phyloP scores from a whole-genome alignment of 2,888 invertebrate genomes.

The Limnephilus lunatus region DNA sequence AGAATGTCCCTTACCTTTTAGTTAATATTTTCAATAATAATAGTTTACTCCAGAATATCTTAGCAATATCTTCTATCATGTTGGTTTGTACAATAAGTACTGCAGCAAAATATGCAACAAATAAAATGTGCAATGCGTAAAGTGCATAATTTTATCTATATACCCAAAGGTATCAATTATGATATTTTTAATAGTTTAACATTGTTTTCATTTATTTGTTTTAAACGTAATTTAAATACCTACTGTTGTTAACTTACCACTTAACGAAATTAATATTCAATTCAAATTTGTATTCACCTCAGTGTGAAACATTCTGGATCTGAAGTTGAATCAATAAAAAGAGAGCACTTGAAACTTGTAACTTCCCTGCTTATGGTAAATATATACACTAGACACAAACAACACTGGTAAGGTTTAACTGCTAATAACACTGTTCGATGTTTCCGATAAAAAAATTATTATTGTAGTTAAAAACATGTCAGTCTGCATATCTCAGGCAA shows the following conservation, averaged over 20 bases:
- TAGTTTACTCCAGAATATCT: too few relatives aligned
- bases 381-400: too few relatives aligned
- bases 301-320: too few relatives aligned
- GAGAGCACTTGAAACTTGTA: too few relatives aligned
- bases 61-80: neutral
- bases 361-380: too few relatives aligned
- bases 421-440: too few relatives aligned
- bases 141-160: neutral
- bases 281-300: neutral
- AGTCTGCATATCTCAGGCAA: too few relatives aligned
- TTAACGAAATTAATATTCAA: neutral
- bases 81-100: neutral
- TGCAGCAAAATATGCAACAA: neutral
- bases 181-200: conserved; percentile 6
- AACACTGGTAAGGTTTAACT: too few relatives aligned
- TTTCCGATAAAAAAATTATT: too few relatives aligned
- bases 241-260: neutral
- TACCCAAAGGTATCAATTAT: conserved; percentile 13
- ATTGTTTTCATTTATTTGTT: neutral
- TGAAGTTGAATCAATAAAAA: too few relatives aligned
- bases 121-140: neutral
- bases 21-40: neutral
- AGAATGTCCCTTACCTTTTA: neutral
- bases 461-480: too few relatives aligned
- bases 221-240: neutral